Evolutionary conservation across 2,888 invertebrate species (phyloP).

Genomic region (Amiota minor): DNA sequence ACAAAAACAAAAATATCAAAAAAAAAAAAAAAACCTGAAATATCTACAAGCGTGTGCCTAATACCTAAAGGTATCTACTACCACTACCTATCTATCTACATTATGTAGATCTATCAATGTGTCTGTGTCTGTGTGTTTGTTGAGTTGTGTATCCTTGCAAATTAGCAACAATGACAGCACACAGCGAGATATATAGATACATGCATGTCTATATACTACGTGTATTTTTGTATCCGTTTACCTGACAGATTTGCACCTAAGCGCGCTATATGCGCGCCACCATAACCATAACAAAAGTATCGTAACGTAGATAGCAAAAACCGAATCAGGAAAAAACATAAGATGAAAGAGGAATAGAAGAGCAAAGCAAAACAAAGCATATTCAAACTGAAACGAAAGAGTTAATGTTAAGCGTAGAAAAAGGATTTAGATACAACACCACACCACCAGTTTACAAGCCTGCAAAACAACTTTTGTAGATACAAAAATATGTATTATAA

Average conservation of each 20-base stretch:
- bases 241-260: conserved; percentile 53
- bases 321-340: conserved; percentile 42
- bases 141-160: conserved; percentile 39
- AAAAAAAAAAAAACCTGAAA: too few species aligned
- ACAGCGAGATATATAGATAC: too few species aligned
- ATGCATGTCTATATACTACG: background rate
- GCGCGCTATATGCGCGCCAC: background rate
- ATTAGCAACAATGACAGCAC: conserved; percentile 39
- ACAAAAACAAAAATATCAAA: background rate
- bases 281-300: background rate
- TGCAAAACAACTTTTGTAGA: too few species aligned
- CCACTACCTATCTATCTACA: too few species aligned
- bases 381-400: conserved; percentile 5
- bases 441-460: background rate
- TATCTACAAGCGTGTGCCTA: too few species aligned
- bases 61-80: too few species aligned
- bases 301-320: conserved; percentile 53
- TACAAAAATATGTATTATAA: too few species aligned
- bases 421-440: conserved; percentile 42
- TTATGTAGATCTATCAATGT: background rate
- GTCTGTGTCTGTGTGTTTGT: background rate
- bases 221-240: conserved; percentile 40
- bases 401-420: conserved; percentile 44
- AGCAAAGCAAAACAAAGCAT: conserved; percentile 4
- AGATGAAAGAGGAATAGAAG: background rate